Conservation (phyloP, 2,888 invertebrate genomes). For the Dicranocentrus wangi region DNA sequence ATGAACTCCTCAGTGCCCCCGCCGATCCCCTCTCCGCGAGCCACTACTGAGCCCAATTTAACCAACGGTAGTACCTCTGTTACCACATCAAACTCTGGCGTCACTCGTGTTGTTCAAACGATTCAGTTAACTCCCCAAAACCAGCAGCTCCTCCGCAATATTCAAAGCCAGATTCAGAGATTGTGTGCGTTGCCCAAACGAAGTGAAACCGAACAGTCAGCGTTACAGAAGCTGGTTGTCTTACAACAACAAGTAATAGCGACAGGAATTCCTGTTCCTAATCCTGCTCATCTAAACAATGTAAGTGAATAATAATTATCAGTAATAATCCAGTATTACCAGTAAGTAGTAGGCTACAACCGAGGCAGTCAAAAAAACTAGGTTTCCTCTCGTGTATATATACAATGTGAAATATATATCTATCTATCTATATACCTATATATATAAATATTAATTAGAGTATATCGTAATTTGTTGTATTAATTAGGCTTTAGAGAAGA, state of each 20-base stretch:
- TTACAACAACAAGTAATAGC: constrained; percentile 73
- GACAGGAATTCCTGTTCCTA: constrained; percentile 71
- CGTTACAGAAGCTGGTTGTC: constrained; percentile 71
- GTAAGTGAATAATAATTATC: constrained; percentile 69
- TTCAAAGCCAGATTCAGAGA: constrained; percentile 71
- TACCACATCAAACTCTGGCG: constrained; percentile 49
- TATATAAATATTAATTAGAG: too few species aligned
- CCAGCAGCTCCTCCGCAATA: constrained; percentile 77
- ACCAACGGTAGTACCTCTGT: constrained; percentile 46
- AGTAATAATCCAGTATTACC: constrained; percentile 26
- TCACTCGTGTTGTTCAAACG: constrained; percentile 78
- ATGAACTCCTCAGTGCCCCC: background rate
- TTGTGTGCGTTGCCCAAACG: constrained; percentile 68
- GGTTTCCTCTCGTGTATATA: background rate
- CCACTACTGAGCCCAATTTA: constrained; percentile 29
- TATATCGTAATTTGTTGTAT: constrained; percentile 27
- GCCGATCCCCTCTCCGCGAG: constrained; percentile 28
- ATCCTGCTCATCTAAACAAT: constrained; percentile 69
- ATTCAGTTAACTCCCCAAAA: constrained; percentile 85
- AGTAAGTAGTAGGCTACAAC: too few species aligned
- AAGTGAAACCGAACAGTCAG: constrained; percentile 71
- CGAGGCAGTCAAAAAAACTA: background rate
- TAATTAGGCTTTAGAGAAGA: constrained; percentile 31
- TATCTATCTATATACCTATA: too few species aligned
- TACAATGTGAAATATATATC: constrained; percentile 1